phyloP scores from a whole-genome alignment of 2,113 vertebrate species.

The Triplophysa dalaica region DNA sequence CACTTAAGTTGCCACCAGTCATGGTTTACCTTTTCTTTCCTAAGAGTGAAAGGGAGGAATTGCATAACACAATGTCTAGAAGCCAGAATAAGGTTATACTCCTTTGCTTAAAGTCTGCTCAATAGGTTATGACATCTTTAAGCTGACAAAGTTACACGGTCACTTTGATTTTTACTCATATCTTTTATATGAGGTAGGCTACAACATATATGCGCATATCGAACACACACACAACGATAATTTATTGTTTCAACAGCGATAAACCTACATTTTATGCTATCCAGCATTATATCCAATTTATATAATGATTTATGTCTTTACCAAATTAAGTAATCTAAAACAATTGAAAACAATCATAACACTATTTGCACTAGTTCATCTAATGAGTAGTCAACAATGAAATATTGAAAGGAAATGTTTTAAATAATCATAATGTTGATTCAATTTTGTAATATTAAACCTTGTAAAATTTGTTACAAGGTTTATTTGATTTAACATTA shows the following conservation, averaged over 20 bases:
- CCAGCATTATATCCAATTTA: neutral
- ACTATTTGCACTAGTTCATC: neutral
- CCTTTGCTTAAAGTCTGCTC: neutral
- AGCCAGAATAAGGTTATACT: conserved; percentile 5
- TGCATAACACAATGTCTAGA: conserved; percentile 27
- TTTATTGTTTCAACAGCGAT: neutral
- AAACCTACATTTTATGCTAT: neutral
- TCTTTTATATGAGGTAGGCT: neutral
- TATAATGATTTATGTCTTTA: neutral
- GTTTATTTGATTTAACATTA: no score
- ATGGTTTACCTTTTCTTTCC: conserved; percentile 33
- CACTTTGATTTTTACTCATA: neutral
- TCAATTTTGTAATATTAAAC: no score
- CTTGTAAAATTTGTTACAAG: no score
- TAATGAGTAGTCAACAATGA: conserved; percentile 7
- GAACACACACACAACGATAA: neutral
- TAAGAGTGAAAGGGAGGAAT: neutral
- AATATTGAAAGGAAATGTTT: no score
- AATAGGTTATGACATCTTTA: neutral
- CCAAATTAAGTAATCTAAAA: neutral
- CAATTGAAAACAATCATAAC: neutral
- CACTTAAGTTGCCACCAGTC: conserved; percentile 56
- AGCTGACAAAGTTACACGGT: neutral
- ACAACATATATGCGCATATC: neutral
- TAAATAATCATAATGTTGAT: no score